Base-by-base conservation (phyloP, 2,888 invertebrate species). In the Oscheius onirici region DNA sequence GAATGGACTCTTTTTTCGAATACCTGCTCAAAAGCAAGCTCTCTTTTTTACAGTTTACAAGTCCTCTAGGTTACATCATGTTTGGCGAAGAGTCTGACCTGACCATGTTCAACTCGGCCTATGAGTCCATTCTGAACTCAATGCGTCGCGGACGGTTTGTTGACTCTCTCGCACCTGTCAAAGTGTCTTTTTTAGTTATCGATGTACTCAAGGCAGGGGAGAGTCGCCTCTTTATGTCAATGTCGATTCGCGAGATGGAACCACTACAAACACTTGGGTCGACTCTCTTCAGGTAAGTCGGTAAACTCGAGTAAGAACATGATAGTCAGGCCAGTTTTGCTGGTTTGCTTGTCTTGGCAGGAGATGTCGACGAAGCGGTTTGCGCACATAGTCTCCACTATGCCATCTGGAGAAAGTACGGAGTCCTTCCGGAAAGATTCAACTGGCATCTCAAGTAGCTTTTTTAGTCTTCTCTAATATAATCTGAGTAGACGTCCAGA, bases 361-460 rank as follows among this genome's bases (percentile, higher is more conserved):
- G 92, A 43, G 91, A 91, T 82, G 88, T 92, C 51, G 91, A 91
- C 80, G 92, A 92, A 86, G 91, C 92, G 3, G 91, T 92, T 52
- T 91, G 91, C 85, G 88, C 90, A 8, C 92, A 92, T 85, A 91
- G 91, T 0, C 86, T 91, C 17, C 91, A 91, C 87, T 91, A 91
- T 85, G 89, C 90, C 28, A 90, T 92, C 60, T 91, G 91, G 92
- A 89, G 90, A 78, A 89, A 90, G 73, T 92, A 90, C 83, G 91
- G 90, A 44, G 89, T 90, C 52, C 84, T 92, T 20, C 91, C 91
- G 3, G 90, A 91, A 78, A 82, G 90, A 28, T 88, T 74, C 84
- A 90, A 90, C 78, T 90, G 90, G 89, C 83, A 88, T 66, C 71
- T 87, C 15, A 87, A 87, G 78, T 85, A 54, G 41, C 73, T 55